Evolutionary conservation across 1,140 invertebrate genomes (phyloP).

Genomic region (Thaumetopoea pityocampa): DNA sequence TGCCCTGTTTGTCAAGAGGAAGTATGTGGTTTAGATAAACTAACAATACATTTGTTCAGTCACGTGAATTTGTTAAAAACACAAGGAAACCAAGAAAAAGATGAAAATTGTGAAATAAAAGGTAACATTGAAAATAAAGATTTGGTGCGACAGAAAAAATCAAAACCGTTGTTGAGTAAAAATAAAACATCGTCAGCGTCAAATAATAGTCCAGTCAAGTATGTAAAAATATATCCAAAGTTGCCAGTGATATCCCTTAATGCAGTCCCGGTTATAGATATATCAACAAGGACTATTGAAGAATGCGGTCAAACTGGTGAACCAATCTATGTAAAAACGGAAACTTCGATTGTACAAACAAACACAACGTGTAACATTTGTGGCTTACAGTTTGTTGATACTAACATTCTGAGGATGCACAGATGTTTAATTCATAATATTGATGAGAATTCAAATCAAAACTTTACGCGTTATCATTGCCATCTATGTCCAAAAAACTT

Average conservation of each 20-base stretch:
- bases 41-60: slow-evolving; percentile 89
- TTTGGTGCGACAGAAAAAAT: slow-evolving; percentile 36
- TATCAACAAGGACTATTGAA: slow-evolving; percentile 30
- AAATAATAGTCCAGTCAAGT: slow-evolving; percentile 51
- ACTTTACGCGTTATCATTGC: slow-evolving; percentile 80
- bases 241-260: slow-evolving; percentile 59
- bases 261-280: slow-evolving; percentile 59
- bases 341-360: slow-evolving; percentile 46
- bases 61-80: slow-evolving; percentile 70
- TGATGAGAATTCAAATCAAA: slow-evolving; percentile 72
- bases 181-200: slow-evolving; percentile 45
- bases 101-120: slow-evolving; percentile 20
- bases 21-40: slow-evolving; percentile 85
- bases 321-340: slow-evolving; percentile 35
- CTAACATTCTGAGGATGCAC: slow-evolving; percentile 83
- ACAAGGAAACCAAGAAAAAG: slow-evolving; percentile 21
- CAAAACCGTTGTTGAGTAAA: slow-evolving; percentile 43
- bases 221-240: slow-evolving; percentile 66
- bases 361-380: slow-evolving; percentile 81
- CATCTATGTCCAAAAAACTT: slow-evolving; percentile 87
- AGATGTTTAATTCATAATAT: slow-evolving; percentile 84
- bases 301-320: slow-evolving; percentile 27
- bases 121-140: slow-evolving; percentile 24
- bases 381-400: slow-evolving; percentile 82
- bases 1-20: slow-evolving; percentile 87